Evolutionary conservation across 2,888 invertebrate genomes (phyloP).

Genomic region (Scaeva pyrastri): DNA sequence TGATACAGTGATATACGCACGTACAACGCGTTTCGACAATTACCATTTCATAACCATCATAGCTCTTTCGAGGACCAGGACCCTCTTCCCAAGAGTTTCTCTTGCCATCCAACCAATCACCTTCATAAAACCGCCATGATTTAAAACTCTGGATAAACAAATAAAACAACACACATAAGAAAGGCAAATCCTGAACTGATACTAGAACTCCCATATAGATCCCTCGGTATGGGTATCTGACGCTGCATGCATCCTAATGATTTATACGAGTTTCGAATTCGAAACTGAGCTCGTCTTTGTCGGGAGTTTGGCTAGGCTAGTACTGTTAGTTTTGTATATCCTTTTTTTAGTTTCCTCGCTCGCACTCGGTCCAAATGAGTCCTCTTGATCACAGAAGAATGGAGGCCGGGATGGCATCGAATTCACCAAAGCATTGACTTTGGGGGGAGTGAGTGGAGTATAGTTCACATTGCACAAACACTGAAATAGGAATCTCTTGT

Average conservation of each 20-base stretch:
- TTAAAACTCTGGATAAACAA: not conserved
- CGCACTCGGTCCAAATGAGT: constrained; percentile 46
- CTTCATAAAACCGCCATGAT: not conserved
- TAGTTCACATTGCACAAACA: constrained; percentile 66
- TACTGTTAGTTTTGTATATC: constrained; percentile 56
- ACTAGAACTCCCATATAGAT: not conserved
- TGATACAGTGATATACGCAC: constrained; percentile 9
- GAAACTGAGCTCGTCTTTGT: constrained; percentile 73
- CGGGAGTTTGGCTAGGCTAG: constrained; percentile 62
- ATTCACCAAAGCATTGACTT: constrained; percentile 52
- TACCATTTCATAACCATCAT: constrained; percentile 24
- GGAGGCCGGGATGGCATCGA: constrained; percentile 35
- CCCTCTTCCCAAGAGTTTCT: not conserved
- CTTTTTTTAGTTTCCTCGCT: not conserved
- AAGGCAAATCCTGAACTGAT: constrained; percentile 8
- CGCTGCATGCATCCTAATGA: constrained; percentile 65
- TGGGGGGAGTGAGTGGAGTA: constrained; percentile 3
- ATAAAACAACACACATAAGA: not conserved
- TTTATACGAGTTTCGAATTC: constrained; percentile 72
- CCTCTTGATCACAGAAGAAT: constrained; percentile 26
- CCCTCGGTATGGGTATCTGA: constrained; percentile 24
- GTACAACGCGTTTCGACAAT: constrained; percentile 24
- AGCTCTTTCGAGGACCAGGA: not conserved
- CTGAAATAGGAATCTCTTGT: constrained; percentile 66
- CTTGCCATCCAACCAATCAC: not conserved